Conservation (phyloP, 2,797 vertebrate genomes). For the Myotis vivesi region DNA sequence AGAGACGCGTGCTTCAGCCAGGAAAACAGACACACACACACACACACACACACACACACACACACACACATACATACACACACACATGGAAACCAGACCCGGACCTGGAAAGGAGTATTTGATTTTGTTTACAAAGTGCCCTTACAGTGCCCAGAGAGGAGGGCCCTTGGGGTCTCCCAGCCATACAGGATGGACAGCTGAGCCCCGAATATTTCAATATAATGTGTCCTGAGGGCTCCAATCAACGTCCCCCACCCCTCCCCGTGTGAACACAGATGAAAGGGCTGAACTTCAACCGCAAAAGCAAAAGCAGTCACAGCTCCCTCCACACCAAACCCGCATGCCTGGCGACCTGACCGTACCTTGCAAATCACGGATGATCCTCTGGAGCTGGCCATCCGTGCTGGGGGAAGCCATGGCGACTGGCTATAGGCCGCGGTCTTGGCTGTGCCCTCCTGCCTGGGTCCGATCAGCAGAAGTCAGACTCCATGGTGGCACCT, state of each 20-base stretch:
- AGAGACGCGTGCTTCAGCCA: not conserved
- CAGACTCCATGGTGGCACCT: constrained; percentile 66
- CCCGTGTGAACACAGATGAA: not conserved
- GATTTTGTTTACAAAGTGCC: constrained; percentile 26
- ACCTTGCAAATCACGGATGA: constrained; percentile 96
- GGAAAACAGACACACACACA: not conserved
- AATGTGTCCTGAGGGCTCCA: not conserved
- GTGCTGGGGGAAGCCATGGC: constrained; percentile 88
- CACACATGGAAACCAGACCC: not conserved
- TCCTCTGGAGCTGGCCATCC: constrained; percentile 95
- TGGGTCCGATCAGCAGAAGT: constrained; percentile 45
- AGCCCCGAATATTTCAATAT: not conserved
- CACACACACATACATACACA: not conserved
- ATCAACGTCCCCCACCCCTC: not conserved
- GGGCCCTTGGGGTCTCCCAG: not conserved
- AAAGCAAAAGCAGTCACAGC: not conserved
- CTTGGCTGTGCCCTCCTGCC: constrained; percentile 27
- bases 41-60: not conserved
- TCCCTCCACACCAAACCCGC: not conserved
- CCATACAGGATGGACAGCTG: not conserved
- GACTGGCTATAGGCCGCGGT: not conserved
- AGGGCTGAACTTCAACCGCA: not conserved
- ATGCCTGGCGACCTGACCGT: fast-evolving
- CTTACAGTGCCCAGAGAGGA: not conserved
- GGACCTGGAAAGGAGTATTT: not conserved